Percentiles rank a stretch among this genome's conserved stretches.
Conservation (phyloP, 2,797 vertebrate species). For the Acanthiza pusilla region DNA sequence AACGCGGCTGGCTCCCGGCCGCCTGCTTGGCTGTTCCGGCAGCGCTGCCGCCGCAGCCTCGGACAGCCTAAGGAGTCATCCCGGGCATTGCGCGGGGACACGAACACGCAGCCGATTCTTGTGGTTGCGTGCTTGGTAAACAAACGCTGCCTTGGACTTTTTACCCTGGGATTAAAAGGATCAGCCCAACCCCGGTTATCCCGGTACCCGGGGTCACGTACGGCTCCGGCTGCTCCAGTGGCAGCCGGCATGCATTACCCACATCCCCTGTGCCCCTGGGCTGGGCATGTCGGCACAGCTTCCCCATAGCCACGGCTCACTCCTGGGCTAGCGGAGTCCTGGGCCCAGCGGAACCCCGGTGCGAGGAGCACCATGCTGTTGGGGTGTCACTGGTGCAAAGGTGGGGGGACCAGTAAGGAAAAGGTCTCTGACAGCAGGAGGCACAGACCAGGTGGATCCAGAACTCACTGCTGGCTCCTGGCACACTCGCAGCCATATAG, state of each 20-base stretch:
- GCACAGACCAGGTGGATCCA: neutral
- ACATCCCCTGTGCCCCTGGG: neutral
- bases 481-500: fast-evolving
- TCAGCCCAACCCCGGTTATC: neutral
- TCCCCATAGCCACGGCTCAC: fast-evolving
- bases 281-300: fast-evolving
- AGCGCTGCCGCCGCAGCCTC: fast-evolving
- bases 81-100: fast-evolving
- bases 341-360: fast-evolving
- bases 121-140: fast-evolving
- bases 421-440: neutral
- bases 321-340: neutral
- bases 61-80: fast-evolving
- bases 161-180: neutral
- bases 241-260: fast-evolving
- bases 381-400: neutral
- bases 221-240: fast-evolving
- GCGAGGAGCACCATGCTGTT: fast-evolving
- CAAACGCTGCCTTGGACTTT: neutral
- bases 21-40: neutral
- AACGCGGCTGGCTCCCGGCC: fast-evolving
- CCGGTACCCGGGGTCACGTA: fast-evolving
- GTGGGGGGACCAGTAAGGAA: neutral
- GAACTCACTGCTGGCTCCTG: neutral
- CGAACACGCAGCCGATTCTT: neutral